Evolutionary conservation across 2,888 invertebrate genomes (phyloP).

Genomic region (Drosophila kuntzei): DNA sequence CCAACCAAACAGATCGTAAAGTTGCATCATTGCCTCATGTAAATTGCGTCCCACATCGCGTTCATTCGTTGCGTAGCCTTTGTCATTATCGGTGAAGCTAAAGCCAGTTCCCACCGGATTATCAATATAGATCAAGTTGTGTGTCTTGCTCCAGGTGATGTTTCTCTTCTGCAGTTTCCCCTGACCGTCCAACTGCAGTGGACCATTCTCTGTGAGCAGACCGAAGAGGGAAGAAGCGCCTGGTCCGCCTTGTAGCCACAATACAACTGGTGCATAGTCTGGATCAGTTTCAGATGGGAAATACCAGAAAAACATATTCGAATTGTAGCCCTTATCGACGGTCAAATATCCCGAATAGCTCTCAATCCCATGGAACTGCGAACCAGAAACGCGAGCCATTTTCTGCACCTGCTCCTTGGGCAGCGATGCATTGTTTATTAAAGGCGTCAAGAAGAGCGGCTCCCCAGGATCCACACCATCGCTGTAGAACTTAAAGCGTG

Average conservation of each 20-base stretch:
- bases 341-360: conserved; percentile 90
- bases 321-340: conserved; percentile 91
- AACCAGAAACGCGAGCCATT: conserved; percentile 80
- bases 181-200: conserved; percentile 87
- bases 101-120: conserved; percentile 97
- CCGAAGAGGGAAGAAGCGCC: conserved; percentile 93
- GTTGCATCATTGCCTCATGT: conserved; percentile 91
- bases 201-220: conserved; percentile 94
- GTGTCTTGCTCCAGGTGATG: conserved; percentile 92
- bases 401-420: conserved; percentile 85
- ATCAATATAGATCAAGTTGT: conserved; percentile 94
- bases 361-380: conserved; percentile 84
- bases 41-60: conserved; percentile 92
- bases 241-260: conserved; percentile 96
- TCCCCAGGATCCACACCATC: conserved; percentile 85
- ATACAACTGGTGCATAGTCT: conserved; percentile 89
- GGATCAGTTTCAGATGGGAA: conserved; percentile 89
- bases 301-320: conserved; percentile 97
- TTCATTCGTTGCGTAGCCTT: conserved; percentile 92
- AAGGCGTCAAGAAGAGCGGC: conserved; percentile 85
- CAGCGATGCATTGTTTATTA: conserved; percentile 82
- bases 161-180: conserved; percentile 87
- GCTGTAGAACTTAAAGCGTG: conserved; percentile 72
- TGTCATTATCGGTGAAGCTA: conserved; percentile 92
- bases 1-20: conserved; percentile 93